These are phyloP conservation scores for Fulica atra DNA, from an alignment of 2,113 vertebrate genomes.

Conservation along the genomic window DNA sequence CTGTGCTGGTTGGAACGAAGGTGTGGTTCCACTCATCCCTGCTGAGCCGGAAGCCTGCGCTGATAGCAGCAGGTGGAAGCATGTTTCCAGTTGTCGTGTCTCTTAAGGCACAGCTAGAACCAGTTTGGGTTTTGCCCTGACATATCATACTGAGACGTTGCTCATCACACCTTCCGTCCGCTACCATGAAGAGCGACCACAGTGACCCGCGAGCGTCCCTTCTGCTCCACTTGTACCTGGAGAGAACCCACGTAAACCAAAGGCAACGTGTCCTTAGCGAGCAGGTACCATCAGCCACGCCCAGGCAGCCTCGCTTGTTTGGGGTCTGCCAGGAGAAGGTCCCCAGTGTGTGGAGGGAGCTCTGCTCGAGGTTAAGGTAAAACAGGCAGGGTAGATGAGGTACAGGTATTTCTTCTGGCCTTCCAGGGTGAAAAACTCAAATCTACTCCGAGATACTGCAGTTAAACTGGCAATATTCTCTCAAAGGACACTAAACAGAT, in stretches of 20 bases:
- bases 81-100: background rate
- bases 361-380: background rate
- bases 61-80: background rate
- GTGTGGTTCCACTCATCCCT: background rate
- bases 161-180: constrained; percentile 23
- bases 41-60: background rate
- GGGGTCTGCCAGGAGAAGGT: background rate
- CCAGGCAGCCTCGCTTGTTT: background rate
- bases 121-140: background rate
- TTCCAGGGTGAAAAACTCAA: constrained; percentile 3
- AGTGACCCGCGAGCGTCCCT: background rate
- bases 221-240: background rate
- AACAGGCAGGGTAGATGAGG: background rate
- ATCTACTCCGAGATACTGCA: background rate
- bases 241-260: constrained; percentile 33
- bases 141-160: background rate
- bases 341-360: background rate
- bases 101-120: background rate
- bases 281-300: background rate
- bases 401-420: background rate
- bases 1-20: background rate
- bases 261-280: constrained; percentile 19
- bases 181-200: background rate
- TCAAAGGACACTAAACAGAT: background rate
- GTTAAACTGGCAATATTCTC: background rate